These are phyloP conservation scores for Heliconius hermathena DNA, from an alignment of 1,140 invertebrate genomes.

Conservation along the genomic window DNA sequence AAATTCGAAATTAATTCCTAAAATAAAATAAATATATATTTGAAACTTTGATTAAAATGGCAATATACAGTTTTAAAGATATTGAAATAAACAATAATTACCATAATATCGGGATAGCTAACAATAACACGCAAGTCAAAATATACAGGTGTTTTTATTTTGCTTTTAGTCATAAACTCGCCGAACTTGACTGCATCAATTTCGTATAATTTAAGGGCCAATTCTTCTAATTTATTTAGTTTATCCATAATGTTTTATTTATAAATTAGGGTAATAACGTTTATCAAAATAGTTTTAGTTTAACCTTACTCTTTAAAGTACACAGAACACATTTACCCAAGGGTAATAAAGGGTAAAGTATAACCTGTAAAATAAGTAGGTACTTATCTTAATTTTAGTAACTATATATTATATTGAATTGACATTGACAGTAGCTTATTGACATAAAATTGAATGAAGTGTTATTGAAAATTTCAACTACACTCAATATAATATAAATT, in stretches of 20 bases:
- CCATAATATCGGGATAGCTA: constrained; percentile 94
- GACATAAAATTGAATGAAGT: too few relatives aligned
- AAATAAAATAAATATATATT: constrained; percentile 43
- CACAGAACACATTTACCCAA: too few relatives aligned
- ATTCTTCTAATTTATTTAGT: constrained; percentile 61
- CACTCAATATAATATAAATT: too few relatives aligned
- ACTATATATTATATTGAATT: background rate
- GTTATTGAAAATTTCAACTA: too few relatives aligned
- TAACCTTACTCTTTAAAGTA: background rate
- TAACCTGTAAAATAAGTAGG: background rate
- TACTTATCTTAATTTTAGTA: background rate
- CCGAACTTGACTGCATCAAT: constrained; percentile 95
- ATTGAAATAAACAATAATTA: constrained; percentile 68
- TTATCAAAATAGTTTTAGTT: background rate
- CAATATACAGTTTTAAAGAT: background rate
- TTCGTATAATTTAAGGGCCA: constrained; percentile 68
- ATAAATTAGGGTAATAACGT: background rate
- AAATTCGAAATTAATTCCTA: constrained; percentile 83
- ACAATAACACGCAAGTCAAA: constrained; percentile 97
- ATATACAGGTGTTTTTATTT: constrained; percentile 95
- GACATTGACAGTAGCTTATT: background rate
- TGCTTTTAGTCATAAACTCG: constrained; percentile 95
- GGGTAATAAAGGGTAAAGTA: too few relatives aligned
- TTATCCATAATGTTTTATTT: constrained; percentile 45
- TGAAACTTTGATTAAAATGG: background rate